A percentile compares a stretch with the other conserved stretches of the same genome.
Conservation (phyloP, 35 echinoderm and acorn worm species). For the Ophiothrix spiculata region DNA sequence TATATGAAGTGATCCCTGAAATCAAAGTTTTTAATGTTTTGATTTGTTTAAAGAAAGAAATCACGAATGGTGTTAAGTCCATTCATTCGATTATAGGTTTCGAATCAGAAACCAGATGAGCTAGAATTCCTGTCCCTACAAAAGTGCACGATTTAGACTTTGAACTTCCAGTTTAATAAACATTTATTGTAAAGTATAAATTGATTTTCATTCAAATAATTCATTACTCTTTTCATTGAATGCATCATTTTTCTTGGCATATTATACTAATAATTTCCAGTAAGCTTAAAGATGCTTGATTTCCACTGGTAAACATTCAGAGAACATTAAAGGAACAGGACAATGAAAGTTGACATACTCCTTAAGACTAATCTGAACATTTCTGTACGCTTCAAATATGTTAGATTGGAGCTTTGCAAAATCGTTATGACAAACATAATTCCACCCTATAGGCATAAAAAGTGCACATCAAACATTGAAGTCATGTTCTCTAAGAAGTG, state of each 20-base stretch:
- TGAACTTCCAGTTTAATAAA: background rate
- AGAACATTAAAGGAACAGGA: background rate
- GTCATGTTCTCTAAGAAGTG: background rate
- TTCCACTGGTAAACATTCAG: background rate
- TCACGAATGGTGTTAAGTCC: background rate
- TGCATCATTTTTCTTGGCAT: background rate
- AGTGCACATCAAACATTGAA: background rate
- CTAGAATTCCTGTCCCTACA: background rate
- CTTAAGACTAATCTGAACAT: background rate
- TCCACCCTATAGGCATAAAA: background rate
- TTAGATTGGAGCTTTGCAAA: background rate
- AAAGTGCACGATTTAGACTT: slow-evolving; percentile 2
- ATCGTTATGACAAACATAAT: background rate
- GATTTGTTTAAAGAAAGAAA: background rate
- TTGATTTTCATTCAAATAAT: background rate
- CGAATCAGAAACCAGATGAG: background rate
- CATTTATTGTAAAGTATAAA: background rate
- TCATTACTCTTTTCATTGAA: background rate
- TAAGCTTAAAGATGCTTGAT: background rate
- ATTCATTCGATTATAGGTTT: background rate
- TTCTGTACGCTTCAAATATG: background rate
- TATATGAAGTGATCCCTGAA: background rate
- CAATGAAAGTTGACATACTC: background rate
- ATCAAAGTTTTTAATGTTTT: background rate
- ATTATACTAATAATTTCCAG: background rate